Base-by-base conservation (phyloP, 2,888 invertebrate species). In the Plagodis pulveraria region DNA sequence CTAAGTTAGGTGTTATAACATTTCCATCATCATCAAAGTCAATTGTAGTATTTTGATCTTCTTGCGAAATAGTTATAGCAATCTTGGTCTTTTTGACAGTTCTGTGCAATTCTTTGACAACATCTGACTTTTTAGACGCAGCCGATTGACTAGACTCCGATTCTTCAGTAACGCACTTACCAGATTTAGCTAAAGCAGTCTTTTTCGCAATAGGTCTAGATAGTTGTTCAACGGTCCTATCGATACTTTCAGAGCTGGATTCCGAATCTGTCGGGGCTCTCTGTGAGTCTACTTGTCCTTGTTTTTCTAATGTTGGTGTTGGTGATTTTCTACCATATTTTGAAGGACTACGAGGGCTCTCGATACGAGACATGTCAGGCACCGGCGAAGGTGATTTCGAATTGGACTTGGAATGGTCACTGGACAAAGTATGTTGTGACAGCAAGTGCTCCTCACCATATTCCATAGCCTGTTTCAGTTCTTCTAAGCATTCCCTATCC, bases 281-380 rank as follows among this genome's bases (percentile, higher is more conserved):
- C 67, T 83, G 87, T 0, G 93, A 93, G 76, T 93, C 93, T 10
- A 93, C 93, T 69, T 86, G 93, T 2, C 94, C 94, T 79, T 95
- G 95, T 71, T 95, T 95, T 76, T 95, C 95, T 62, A 95, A 81
- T 9, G 94, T 94, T 0, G 95, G 94, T 0, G 94, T 94, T 11
- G 94, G 93, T 9, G 93, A 91, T 71, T 89, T 93, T 64, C 86
- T 83, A 0, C 84, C 82, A 67, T 80, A 87, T 78, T 86, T 87
- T 6, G 91, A 89, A 0, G 92, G 88, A 66, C 93, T 92, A 52
- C 91, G 86, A 50, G 84, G 84, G 60, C 91, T 91, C 73, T 93
- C 93, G 35, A 90, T 90, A 9, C 89, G 86, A 40, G 82, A 82
- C 65, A 87, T 74, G 69, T 92, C 92, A 33, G 86, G 82, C 46